Evolutionary conservation across 2,888 invertebrate species (phyloP), one percentile per base, ranked within the genome.

Genomic region (Chrysotoxum bicinctum): DNA sequence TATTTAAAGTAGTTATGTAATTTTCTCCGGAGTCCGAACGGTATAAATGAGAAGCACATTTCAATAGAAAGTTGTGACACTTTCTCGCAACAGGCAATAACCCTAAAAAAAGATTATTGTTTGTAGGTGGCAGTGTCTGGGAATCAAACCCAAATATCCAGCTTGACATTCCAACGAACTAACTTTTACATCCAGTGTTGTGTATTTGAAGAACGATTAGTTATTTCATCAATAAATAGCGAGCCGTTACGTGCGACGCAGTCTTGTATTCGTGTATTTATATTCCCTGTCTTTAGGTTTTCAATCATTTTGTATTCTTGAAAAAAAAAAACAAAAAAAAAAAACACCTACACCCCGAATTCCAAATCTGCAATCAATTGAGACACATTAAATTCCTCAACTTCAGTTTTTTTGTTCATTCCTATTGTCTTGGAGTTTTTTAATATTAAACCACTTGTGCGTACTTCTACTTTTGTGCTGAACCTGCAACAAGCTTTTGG

Each of bases 361-460:
- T 74, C 78, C 74, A 62, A 48, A 78, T 73, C 69, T 74, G 78
- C 74, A 78, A 74, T 74, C 83, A 69, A 83, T 83, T 78, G 83
- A 83, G 69, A 78, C 73, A 70, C 64, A 73, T 73, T 78, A 56
- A 83, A 83, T 83, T 78, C 83, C 45, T 64, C 74, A 83, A 78
- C 83, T 74, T 83, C 69, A 78, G 64, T 48, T 78, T 68, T 45
- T 45, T 3, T 58, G 35, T 12, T 58, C 12, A 37, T 62, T 56
- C 26, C 74, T 64, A 78, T 83, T 83, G 78, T 83, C 40, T 23
- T 40, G 1, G 5, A 62, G 26, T 16, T 74, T 48, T 26, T 43
- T 19, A 50, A 58, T 66, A 45, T 68, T 62, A 64, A 82, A 74
- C 68, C 72, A 56, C 60, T 69, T 78, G 40, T 50, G 32, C 14